Conservation (phyloP, 2,888 invertebrate species). For the Sarcophaga subvicina region DNA sequence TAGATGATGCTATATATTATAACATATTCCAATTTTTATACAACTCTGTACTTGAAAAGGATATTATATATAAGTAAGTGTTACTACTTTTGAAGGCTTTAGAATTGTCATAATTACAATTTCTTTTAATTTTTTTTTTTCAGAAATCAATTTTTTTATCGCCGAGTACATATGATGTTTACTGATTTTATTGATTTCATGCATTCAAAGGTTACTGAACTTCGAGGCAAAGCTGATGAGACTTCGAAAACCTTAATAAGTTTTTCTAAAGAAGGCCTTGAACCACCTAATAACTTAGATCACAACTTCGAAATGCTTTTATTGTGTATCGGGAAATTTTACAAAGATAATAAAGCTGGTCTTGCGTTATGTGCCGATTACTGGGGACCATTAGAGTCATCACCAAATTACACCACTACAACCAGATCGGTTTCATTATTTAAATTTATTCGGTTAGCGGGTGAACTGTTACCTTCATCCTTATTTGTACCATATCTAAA, state of each 20-base stretch:
- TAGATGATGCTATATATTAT: constrained; percentile 90
- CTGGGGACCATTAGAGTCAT: constrained; percentile 84
- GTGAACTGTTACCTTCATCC: constrained; percentile 91
- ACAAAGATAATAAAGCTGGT: constrained; percentile 87
- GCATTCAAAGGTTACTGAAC: constrained; percentile 94
- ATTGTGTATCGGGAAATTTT: constrained; percentile 89
- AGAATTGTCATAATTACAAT: too few relatives aligned
- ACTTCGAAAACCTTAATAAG: constrained; percentile 90
- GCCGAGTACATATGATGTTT: constrained; percentile 91
- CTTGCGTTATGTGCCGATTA: constrained; percentile 89
- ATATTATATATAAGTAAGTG: constrained; percentile 84
- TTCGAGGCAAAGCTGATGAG: constrained; percentile 93
- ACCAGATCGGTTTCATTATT: constrained; percentile 90
- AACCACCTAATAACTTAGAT: constrained; percentile 87
- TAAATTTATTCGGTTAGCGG: constrained; percentile 95
- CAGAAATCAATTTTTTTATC: constrained; percentile 89
- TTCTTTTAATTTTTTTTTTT: too few relatives aligned
- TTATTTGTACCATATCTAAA: constrained; percentile 93
- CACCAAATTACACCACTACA: constrained; percentile 78
- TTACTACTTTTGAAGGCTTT: constrained; percentile 76
- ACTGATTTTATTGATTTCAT: constrained; percentile 96
- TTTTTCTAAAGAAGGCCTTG: constrained; percentile 89
- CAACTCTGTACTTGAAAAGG: constrained; percentile 87
- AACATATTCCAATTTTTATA: constrained; percentile 91
- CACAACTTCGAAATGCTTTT: constrained; percentile 93